Evolutionary conservation across 1,140 invertebrate genomes (phyloP), one percentile per base, ranked within the genome.

Genomic region (Eupeodes corollae): DNA sequence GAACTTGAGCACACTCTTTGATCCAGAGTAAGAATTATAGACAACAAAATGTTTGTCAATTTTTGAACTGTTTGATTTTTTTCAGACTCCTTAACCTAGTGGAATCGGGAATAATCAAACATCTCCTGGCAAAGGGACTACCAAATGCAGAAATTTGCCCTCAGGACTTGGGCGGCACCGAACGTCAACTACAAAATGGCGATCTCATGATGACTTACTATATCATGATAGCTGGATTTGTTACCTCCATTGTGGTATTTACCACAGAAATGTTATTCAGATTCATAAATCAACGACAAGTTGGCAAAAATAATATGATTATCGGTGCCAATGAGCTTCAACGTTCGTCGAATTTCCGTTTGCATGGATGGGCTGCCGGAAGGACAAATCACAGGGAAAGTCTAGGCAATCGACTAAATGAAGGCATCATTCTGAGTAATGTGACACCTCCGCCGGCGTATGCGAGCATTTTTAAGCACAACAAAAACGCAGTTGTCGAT

Each of bases 61-160:
- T 39, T 38, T 37, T 14, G 34, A 39, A 10, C 12, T 31, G 44
- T 43, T 39, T 34, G n/a, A n/a, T 37, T 42, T 53, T 49, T 75
- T 70, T 9, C 58, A 87, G 84, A 47, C 59, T 86, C 6, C 70
- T 77, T 41, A 68, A 73, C 48, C 61, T 87, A 14, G 74, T 83
- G 0, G 81, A 88, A 69, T 73, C 79, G 0, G 86, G 86, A 16
- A 79, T 89, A 35, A 74, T 88, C 1, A 77, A 79, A 47, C 79
- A 79, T 49, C 69, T 80, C 47, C 70, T 79, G 40, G 63, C 61
- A 3, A 65, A 71, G 46, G 73, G 79, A 50, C 54, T 87, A 52
- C 85, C 87, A 0, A 74, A 77, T 47, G 80, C 80, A 0, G 76
- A 79, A 50, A 83, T 88, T 39, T 91, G 88, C 56, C 86, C 86